Evolutionary conservation across 2,888 invertebrate species (phyloP).

Genomic region (Lasioglossum figueresi): DNA sequence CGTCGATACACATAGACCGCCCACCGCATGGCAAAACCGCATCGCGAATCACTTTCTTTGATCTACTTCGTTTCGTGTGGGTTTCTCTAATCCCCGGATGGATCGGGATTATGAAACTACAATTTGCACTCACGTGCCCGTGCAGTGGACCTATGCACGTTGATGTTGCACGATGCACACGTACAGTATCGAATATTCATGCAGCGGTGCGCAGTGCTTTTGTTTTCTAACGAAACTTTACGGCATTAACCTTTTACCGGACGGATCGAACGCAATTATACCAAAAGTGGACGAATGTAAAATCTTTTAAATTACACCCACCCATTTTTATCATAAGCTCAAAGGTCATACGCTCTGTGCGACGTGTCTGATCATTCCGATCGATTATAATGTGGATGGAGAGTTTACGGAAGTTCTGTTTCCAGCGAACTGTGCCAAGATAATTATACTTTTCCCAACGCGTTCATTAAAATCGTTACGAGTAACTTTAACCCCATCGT

Average conservation of each 20-base stretch:
- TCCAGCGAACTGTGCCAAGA: background rate
- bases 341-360: too few relatives aligned
- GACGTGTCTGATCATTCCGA: background rate
- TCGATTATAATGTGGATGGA: background rate
- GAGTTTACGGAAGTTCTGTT: background rate
- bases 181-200: background rate
- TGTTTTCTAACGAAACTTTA: background rate
- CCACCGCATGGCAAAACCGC: slow-evolving; percentile 1
- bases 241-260: background rate
- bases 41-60: slow-evolving; percentile 34
- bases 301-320: background rate
- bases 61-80: slow-evolving; percentile 5
- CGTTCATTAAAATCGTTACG: background rate
- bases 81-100: slow-evolving; percentile 7
- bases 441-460: background rate
- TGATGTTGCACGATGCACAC: background rate
- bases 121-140: slow-evolving; percentile 6
- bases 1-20: background rate
- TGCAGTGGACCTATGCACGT: background rate
- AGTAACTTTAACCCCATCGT: background rate
- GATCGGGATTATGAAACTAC: slow-evolving; percentile 16
- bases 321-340: background rate
- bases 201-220: background rate
- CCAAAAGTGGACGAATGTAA: background rate
- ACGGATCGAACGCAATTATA: background rate